Evolutionary conservation across 2,888 invertebrate genomes (phyloP).

Genomic region (Oasisia sp.): DNA sequence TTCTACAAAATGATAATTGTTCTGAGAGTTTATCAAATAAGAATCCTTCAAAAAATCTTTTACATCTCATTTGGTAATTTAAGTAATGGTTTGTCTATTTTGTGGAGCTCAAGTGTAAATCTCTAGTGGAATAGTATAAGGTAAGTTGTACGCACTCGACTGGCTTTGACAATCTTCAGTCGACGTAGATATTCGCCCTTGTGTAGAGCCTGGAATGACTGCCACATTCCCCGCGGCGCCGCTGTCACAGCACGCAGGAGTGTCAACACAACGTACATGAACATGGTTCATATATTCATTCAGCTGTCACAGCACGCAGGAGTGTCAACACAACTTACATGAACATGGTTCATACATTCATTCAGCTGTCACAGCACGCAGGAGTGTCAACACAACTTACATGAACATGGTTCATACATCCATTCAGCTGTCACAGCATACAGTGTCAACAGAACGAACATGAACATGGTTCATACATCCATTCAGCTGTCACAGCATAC

Average conservation of each 20-base stretch:
- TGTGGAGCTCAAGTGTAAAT: neutral
- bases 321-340: neutral
- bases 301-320: neutral
- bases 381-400: neutral
- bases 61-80: too few species aligned
- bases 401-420: neutral
- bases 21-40: too few species aligned
- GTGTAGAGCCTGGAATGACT: slow-evolving; percentile 58
- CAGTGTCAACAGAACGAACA: neutral
- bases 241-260: neutral
- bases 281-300: neutral
- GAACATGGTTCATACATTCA: neutral
- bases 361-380: neutral
- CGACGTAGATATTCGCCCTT: slow-evolving; percentile 58
- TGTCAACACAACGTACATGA: neutral
- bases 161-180: slow-evolving; percentile 53
- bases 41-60: too few species aligned
- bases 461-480: neutral
- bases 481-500: neutral
- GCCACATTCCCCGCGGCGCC: slow-evolving; percentile 48
- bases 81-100: neutral
- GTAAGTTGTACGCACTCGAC: slow-evolving; percentile 44
- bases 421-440: neutral
- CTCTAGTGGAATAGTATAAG: neutral
- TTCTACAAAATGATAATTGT: too few species aligned